phyloP scores from a whole-genome alignment of 2,113 vertebrate species.

The Eclectus roratus region DNA sequence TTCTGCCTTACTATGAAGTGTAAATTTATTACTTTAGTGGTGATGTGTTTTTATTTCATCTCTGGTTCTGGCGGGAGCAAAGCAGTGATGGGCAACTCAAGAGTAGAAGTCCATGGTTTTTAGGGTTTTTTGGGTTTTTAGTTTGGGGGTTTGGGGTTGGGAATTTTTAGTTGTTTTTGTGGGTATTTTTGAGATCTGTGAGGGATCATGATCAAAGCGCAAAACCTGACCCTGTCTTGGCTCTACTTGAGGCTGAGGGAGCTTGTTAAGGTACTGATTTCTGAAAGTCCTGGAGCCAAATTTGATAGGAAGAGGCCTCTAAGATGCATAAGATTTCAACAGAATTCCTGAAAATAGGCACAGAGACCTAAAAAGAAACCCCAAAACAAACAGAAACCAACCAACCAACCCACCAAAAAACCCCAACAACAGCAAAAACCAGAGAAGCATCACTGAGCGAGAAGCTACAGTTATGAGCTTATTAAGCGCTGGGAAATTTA shows the following conservation, averaged over 20 bases:
- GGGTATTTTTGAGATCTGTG: neutral
- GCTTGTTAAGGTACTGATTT: neutral
- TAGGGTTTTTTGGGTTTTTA: neutral
- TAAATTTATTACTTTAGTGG: neutral
- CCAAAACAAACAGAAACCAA: neutral
- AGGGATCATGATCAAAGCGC: neutral
- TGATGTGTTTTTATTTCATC: neutral
- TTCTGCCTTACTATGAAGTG: neutral
- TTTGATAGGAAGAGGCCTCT: neutral
- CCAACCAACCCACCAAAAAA: neutral
- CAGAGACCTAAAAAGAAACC: neutral
- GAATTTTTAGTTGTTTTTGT: neutral
- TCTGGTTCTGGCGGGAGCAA: neutral
- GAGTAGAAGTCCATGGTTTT: neutral
- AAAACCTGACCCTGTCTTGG: neutral
- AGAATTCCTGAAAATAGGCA: neutral
- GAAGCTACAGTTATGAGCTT: neutral
- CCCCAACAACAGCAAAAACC: neutral
- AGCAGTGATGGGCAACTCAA: neutral
- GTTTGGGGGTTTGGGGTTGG: neutral
- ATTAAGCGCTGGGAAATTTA: neutral
- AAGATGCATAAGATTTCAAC: neutral
- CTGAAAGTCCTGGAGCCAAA: neutral
- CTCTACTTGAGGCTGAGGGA: neutral
- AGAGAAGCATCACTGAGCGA: neutral